Evolutionary conservation across 2,888 invertebrate species (phyloP).

Genomic region (Polydrusus cervinus): DNA sequence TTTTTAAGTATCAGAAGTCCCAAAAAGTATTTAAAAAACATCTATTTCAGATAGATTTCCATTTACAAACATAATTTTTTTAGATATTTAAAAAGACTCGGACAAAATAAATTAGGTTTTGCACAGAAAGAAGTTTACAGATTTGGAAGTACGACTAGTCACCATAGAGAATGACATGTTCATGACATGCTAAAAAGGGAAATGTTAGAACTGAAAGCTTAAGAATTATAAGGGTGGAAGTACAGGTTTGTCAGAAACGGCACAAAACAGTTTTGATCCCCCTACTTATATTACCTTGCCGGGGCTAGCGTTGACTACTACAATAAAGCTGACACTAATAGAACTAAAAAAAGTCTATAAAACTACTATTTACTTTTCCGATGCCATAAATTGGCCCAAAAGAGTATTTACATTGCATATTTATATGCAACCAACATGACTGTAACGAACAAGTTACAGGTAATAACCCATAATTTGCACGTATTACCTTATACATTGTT

Average conservation of each 20-base stretch:
- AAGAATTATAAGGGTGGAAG: background rate
- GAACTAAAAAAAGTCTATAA: background rate
- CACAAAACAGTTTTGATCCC: constrained; percentile 6
- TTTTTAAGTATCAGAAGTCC: constrained; percentile 13
- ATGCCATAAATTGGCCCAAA: no score
- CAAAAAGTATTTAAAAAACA: no score
- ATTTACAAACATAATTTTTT: background rate
- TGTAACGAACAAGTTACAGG: no score
- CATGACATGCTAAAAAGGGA: constrained; percentile 59
- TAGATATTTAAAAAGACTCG: constrained; percentile 20
- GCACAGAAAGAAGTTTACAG: constrained; percentile 56
- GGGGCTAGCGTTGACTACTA: background rate
- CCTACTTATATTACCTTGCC: background rate
- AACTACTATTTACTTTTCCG: no score
- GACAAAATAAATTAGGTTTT: constrained; percentile 26
- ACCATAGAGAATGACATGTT: constrained; percentile 56
- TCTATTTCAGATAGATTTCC: no score
- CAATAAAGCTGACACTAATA: background rate
- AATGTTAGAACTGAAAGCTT: constrained; percentile 26
- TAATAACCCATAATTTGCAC: no score
- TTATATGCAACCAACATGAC: no score
- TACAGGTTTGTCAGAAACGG: background rate
- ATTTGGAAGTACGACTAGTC: constrained; percentile 63
- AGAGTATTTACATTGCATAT: no score
- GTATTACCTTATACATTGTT: no score